Conservation (phyloP, 2,113 vertebrate species). For the Sialia sialis region DNA sequence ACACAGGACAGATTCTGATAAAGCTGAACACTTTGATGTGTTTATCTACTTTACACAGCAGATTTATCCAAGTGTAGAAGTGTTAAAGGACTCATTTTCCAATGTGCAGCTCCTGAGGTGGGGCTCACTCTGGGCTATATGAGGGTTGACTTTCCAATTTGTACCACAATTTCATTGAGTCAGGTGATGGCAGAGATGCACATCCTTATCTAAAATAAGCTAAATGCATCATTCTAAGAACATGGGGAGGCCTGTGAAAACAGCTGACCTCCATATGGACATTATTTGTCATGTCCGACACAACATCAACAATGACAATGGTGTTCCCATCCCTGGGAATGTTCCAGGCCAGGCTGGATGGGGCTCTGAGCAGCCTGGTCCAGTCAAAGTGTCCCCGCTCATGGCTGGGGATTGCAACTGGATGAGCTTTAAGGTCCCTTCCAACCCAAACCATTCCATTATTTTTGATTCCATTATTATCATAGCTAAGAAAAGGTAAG, state of each 20-base stretch:
- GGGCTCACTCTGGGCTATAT: background rate
- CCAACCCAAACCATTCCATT: background rate
- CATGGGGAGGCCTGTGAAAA: background rate
- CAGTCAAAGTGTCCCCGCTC: background rate
- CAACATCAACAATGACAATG: background rate
- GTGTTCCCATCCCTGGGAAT: background rate
- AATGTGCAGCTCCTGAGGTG: background rate
- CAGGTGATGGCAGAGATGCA: background rate
- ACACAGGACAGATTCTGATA: background rate
- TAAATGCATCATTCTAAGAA: background rate
- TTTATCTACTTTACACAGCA: background rate
- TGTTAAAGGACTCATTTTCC: background rate
- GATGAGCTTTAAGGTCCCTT: background rate
- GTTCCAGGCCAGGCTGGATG: background rate
- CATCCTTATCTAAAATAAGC: background rate
- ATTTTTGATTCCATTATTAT: background rate
- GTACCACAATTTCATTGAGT: background rate
- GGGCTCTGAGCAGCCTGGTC: rapidly evolving
- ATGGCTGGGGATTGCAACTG: too few relatives aligned
- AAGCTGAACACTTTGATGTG: background rate
- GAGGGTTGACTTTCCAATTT: background rate
- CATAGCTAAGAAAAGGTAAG: background rate
- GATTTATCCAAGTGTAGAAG: background rate
- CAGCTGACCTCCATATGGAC: background rate
- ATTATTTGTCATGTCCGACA: background rate